Percentiles rank a stretch among this genome's conserved stretches.
Conservation (phyloP, 2,888 invertebrate species). For the Psylliodes chrysocephalus region DNA sequence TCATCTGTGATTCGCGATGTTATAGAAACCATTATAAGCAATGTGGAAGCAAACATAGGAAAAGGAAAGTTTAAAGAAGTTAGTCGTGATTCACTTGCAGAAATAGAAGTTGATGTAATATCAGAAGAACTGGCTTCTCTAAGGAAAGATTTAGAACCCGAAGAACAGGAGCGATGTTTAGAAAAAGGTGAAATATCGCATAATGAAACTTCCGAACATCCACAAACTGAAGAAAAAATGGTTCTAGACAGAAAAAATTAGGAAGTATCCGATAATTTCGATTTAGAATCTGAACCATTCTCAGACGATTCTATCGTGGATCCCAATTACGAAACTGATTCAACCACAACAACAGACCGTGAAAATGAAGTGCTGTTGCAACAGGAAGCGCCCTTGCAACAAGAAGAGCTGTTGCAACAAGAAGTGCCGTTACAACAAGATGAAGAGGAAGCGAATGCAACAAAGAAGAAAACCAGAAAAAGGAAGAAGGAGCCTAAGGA, state of each 20-base stretch:
- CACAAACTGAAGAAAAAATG: too few relatives aligned
- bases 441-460: neutral
- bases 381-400: neutral
- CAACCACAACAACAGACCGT: neutral
- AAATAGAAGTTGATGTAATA: too few relatives aligned
- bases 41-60: constrained; percentile 2
- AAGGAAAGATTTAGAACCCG: too few relatives aligned
- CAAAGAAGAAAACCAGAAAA: constrained; percentile 8
- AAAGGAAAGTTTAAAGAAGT: constrained; percentile 10
- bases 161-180: too few relatives aligned
- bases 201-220: too few relatives aligned
- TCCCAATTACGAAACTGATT: neutral
- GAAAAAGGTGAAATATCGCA: too few relatives aligned
- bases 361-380: too few relatives aligned
- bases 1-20: constrained; percentile 15
- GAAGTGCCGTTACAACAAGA: too few relatives aligned
- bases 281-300: neutral
- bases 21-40: constrained; percentile 8
- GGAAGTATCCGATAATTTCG: too few relatives aligned
- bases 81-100: neutral
- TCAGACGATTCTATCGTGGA: neutral
- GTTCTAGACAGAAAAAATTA: too few relatives aligned
- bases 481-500: constrained; percentile 1
- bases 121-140: too few relatives aligned
- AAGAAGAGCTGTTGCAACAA: too few relatives aligned